Evolutionary conservation across 2,888 invertebrate species (phyloP).

Genomic region (Cetonia aurata): DNA sequence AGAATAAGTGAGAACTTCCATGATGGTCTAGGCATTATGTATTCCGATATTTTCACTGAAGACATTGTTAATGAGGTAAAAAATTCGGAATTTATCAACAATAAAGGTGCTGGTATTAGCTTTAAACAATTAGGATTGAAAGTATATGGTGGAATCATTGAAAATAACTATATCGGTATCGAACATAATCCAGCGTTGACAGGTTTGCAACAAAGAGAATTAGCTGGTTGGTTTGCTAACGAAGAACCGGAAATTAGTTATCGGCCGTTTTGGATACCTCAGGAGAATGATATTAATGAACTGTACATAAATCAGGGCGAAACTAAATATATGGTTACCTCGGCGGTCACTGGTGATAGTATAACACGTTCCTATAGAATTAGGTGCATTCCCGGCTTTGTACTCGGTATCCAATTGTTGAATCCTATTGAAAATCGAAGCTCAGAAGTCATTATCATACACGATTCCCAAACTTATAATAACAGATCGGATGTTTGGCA

Average conservation of each 20-base stretch:
- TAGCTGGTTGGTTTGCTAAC: slow-evolving; percentile 91
- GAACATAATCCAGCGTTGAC: slow-evolving; percentile 92
- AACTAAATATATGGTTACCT: slow-evolving; percentile 84
- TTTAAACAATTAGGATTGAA: slow-evolving; percentile 89
- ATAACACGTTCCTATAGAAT: slow-evolving; percentile 73
- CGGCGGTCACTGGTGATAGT: slow-evolving; percentile 72
- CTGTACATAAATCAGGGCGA: slow-evolving; percentile 79
- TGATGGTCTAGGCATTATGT: slow-evolving; percentile 93
- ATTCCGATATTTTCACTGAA: slow-evolving; percentile 92
- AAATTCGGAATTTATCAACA: slow-evolving; percentile 87
- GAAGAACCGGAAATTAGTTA: slow-evolving; percentile 80
- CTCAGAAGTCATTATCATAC: slow-evolving; percentile 84
- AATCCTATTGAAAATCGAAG: slow-evolving; percentile 92
- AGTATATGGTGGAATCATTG: slow-evolving; percentile 82
- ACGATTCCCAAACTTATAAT: slow-evolving; percentile 80
- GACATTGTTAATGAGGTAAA: slow-evolving; percentile 85
- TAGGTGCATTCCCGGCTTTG: slow-evolving; percentile 84
- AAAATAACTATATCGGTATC: slow-evolving; percentile 91
- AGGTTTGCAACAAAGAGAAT: slow-evolving; percentile 86
- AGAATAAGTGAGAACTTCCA: slow-evolving; percentile 88
- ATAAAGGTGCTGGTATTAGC: slow-evolving; percentile 90
- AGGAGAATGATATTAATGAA: slow-evolving; percentile 68
- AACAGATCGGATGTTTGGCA: slow-evolving; percentile 79
- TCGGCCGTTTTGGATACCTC: slow-evolving; percentile 80
- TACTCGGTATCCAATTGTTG: slow-evolving; percentile 88